Percentiles rank a stretch among this genome's conserved stretches.
phyloP scores from a whole-genome alignment of 2,888 invertebrate species.

The Lucinisca nassula region DNA sequence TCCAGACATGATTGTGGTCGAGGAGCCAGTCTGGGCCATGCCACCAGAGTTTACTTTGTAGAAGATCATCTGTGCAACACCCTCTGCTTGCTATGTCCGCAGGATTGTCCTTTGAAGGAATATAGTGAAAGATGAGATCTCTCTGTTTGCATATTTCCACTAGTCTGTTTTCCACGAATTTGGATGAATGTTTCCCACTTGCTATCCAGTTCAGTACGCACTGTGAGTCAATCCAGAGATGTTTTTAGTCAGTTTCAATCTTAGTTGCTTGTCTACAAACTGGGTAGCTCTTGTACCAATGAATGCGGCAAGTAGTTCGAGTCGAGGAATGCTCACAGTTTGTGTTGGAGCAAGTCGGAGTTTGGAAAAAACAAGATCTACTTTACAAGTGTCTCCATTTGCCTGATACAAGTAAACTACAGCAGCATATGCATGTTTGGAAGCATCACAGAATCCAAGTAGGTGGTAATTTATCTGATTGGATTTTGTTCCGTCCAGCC shows the following conservation, averaged over 20 bases:
- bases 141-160: neutral
- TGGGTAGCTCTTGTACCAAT: slow-evolving; percentile 9
- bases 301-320: slow-evolving; percentile 43
- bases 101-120: too few species aligned
- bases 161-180: neutral
- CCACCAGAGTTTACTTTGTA: neutral
- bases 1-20: neutral
- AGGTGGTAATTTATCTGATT: neutral
- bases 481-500: neutral
- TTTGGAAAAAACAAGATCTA: slow-evolving; percentile 41
- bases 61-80: neutral
- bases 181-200: neutral
- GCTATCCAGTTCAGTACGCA: slow-evolving; percentile 5
- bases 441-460: slow-evolving; percentile 33
- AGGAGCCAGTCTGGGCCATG: neutral
- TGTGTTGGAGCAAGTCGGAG: slow-evolving; percentile 47
- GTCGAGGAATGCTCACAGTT: slow-evolving; percentile 38
- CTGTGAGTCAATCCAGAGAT: slow-evolving; percentile 12
- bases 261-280: neutral
- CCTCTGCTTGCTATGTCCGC: neutral
- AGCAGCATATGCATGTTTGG: slow-evolving; percentile 12
- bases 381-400: neutral
- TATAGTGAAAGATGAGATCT: neutral
- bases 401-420: slow-evolving; percentile 27
- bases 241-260: neutral